Conservation (phyloP, 2,113 vertebrate species). For the Potamarius usumacintae region DNA sequence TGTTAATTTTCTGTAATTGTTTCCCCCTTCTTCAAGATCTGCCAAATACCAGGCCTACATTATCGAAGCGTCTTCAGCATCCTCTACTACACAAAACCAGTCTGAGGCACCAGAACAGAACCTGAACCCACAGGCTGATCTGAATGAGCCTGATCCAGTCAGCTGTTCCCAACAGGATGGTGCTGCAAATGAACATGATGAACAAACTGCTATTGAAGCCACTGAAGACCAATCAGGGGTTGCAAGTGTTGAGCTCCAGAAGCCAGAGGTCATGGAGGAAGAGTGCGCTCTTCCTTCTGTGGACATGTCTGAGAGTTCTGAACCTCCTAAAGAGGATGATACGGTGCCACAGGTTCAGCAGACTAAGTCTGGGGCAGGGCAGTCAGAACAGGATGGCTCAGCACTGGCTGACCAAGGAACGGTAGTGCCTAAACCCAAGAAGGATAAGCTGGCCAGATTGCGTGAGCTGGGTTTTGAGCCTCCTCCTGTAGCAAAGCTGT, state of each 20-base stretch:
- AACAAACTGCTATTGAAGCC: not conserved
- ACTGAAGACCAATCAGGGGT: constrained; percentile 41
- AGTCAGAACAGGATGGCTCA: constrained; percentile 35
- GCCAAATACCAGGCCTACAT: constrained; percentile 78
- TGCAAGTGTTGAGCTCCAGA: not conserved
- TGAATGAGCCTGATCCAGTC: constrained; percentile 43
- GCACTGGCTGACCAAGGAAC: not conserved
- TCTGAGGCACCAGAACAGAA: constrained; percentile 46
- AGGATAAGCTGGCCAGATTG: constrained; percentile 81
- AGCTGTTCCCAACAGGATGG: constrained; percentile 57
- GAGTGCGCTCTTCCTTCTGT: not conserved
- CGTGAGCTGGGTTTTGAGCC: constrained; percentile 86
- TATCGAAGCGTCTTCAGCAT: constrained; percentile 59
- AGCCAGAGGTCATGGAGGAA: not conserved
- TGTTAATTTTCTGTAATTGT: not conserved
- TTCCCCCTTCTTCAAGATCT: constrained; percentile 73
- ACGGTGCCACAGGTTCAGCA: not conserved
- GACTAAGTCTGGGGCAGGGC: not conserved
- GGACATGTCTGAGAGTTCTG: not conserved
- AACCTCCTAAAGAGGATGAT: not conserved
- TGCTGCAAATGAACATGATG: constrained; percentile 2
- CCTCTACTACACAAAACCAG: constrained; percentile 45
- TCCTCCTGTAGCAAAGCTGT: constrained; percentile 81
- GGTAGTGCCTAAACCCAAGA: constrained; percentile 67
- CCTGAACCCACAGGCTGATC: constrained; percentile 37